phyloP scores from a whole-genome alignment of 2,797 vertebrate species.

The Dermochelys coriacea region DNA sequence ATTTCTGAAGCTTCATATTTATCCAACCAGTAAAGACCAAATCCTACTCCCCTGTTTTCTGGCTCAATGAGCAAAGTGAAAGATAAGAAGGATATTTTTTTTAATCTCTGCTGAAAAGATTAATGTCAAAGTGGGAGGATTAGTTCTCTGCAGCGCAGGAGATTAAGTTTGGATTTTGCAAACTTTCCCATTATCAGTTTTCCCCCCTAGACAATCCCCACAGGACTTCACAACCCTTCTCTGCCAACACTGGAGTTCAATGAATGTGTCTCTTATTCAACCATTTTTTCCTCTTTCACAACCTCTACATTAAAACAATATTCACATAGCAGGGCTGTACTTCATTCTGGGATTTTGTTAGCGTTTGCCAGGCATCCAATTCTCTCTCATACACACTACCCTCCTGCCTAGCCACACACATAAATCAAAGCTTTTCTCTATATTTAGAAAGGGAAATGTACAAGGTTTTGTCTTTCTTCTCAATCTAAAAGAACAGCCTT shows the following conservation, averaged over 20 bases:
- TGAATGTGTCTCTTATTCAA: not conserved
- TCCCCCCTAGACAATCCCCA: not conserved
- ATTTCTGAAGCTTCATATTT: not conserved
- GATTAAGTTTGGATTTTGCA: slow-evolving; percentile 64
- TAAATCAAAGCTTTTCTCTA: not conserved
- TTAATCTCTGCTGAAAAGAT: slow-evolving; percentile 62
- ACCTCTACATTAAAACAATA: not conserved
- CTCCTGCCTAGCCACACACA: not conserved
- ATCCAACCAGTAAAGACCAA: slow-evolving; percentile 3
- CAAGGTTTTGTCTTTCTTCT: not conserved
- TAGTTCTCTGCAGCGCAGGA: slow-evolving; percentile 56
- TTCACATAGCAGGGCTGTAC: not conserved
- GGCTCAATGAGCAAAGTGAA: slow-evolving; percentile 57
- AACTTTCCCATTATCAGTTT: slow-evolving; percentile 51
- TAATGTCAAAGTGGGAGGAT: slow-evolving; percentile 63
- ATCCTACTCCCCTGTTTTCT: slow-evolving; percentile 13
- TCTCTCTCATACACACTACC: not conserved
- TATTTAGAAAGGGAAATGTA: not conserved
- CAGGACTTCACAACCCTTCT: not conserved
- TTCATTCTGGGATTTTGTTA: not conserved
- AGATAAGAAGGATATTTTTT: slow-evolving; percentile 52
- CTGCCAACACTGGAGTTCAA: not conserved
- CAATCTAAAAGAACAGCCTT: not conserved
- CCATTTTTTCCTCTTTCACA: not conserved
- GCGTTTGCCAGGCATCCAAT: not conserved